phyloP scores from a whole-genome alignment of 1,140 invertebrate species.

The Triops longicaudatus region DNA sequence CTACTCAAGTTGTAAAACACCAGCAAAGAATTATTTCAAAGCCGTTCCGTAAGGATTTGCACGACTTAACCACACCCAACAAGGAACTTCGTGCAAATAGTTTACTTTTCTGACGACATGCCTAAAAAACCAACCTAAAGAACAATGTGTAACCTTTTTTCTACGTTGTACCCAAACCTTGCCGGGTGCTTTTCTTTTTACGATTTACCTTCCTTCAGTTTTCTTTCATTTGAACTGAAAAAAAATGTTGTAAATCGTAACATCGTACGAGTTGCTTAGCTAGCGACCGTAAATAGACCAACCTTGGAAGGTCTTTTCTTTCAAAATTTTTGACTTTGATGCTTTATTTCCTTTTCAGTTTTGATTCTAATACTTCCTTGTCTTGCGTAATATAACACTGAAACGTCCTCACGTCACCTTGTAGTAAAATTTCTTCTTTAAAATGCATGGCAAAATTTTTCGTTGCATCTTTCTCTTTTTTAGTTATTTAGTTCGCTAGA shows the following conservation, averaged over 20 bases:
- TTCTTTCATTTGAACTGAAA: not conserved
- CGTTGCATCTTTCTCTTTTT: too few species aligned
- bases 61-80: constrained; percentile 1
- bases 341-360: not conserved
- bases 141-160: not conserved
- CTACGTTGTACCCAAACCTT: not conserved
- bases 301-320: constrained; percentile 3
- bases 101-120: not conserved
- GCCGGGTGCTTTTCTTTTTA: not conserved
- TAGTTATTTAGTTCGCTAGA: too few species aligned
- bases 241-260: not conserved
- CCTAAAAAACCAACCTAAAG: not conserved
- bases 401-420: too few species aligned
- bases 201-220: not conserved
- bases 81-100: constrained; percentile 2
- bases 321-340: not conserved
- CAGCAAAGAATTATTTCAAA: too few species aligned
- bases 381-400: not conserved
- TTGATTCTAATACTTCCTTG: not conserved
- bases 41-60: not conserved
- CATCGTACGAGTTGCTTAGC: too few species aligned
- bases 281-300: not conserved
- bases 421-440: too few species aligned
- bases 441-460: too few species aligned
- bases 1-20: too few species aligned